Evolutionary conservation across 2,797 vertebrate genomes (phyloP).

Genomic region (Rhinichthys osculus): DNA sequence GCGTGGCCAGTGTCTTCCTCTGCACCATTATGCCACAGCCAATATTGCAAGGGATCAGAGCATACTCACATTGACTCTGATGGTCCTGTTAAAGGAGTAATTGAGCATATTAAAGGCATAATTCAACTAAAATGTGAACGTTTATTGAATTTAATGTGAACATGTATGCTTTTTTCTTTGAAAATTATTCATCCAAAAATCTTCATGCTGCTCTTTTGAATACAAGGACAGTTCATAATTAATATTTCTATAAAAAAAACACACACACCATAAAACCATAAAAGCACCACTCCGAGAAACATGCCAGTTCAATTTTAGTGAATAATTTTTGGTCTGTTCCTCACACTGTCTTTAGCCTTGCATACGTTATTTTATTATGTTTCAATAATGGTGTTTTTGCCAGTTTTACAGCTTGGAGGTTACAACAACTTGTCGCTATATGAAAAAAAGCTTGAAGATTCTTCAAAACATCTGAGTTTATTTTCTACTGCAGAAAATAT

Average conservation of each 20-base stretch:
- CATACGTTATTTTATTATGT: background rate
- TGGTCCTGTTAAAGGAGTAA: conserved; percentile 72
- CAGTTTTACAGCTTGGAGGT: background rate
- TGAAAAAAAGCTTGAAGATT: background rate
- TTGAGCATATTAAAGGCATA: background rate
- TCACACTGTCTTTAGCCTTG: background rate
- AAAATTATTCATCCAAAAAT: background rate
- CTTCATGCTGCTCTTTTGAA: background rate
- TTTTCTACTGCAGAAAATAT: background rate
- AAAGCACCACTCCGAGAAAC: background rate
- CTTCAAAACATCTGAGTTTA: background rate
- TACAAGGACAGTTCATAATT: background rate
- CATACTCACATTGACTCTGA: conserved; percentile 76
- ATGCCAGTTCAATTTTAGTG: background rate
- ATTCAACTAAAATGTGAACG: background rate
- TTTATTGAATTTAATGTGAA: background rate
- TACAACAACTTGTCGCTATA: too few species aligned
- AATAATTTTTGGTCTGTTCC: background rate
- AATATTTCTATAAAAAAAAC: background rate
- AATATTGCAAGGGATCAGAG: conserved; percentile 76
- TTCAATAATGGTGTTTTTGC: background rate
- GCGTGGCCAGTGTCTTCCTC: conserved; percentile 75
- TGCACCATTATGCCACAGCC: conserved; percentile 76
- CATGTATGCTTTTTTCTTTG: background rate
- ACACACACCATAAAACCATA: background rate